Percentiles rank a stretch among this genome's conserved stretches.
Conservation (phyloP, 1,140 invertebrate genomes). For the Frieseomelitta varia region DNA sequence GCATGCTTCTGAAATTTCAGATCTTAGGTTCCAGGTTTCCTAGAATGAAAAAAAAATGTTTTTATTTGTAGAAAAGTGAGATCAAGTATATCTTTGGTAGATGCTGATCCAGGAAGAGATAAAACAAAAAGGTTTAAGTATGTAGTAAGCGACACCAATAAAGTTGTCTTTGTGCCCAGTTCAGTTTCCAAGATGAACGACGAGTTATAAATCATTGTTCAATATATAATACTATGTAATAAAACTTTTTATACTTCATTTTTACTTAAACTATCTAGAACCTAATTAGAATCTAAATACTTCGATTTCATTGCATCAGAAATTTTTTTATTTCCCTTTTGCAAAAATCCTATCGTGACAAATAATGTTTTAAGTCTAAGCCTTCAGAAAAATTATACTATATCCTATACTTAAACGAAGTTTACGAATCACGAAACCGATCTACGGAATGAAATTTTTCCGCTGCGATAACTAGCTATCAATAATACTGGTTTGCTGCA, state of each 20-base stretch:
- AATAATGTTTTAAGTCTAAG: not conserved
- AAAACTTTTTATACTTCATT: not conserved
- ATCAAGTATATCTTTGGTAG: slow-evolving; percentile 69
- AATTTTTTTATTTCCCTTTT: not conserved
- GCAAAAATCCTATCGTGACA: not conserved
- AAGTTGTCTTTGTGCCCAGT: slow-evolving; percentile 63
- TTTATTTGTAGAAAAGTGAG: slow-evolving; percentile 22
- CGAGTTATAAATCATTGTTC: slow-evolving; percentile 56
- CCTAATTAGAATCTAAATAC: too few relatives aligned
- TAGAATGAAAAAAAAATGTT: too few relatives aligned
- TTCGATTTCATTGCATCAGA: not conserved
- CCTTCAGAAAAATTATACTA: not conserved
- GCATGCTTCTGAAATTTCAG: too few relatives aligned
- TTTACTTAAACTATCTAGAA: not conserved
- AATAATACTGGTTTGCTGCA: not conserved
- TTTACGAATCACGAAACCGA: too few relatives aligned
- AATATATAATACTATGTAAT: not conserved
- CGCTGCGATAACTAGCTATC: not conserved
- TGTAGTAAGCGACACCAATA: slow-evolving; percentile 59
- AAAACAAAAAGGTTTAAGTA: slow-evolving; percentile 60
- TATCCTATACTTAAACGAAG: not conserved
- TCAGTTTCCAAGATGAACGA: slow-evolving; percentile 59
- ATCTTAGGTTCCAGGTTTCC: too few relatives aligned
- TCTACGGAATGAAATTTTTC: not conserved
- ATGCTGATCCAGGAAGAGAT: slow-evolving; percentile 70